These are phyloP conservation scores for Chrysomela aeneicollis DNA, from an alignment of 2,888 invertebrate genomes.

Conservation along the genomic window DNA sequence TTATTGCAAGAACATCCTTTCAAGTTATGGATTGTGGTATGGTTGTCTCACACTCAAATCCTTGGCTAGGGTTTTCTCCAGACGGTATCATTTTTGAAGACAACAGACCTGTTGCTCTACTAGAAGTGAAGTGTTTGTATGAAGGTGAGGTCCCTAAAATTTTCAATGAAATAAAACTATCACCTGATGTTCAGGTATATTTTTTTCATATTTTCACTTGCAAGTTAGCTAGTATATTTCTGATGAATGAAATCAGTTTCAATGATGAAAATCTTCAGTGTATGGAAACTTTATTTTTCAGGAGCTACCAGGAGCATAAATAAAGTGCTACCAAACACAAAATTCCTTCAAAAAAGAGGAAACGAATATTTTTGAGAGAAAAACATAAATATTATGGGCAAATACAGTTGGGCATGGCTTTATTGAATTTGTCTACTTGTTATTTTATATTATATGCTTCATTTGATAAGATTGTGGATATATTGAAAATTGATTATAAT, in stretches of 20 bases:
- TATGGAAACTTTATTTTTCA: conserved; percentile 7
- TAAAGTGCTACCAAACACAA: conserved; percentile 11
- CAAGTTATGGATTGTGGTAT: conserved; percentile 16
- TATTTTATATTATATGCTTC: conserved; percentile 28
- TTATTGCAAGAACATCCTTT: conserved; percentile 2
- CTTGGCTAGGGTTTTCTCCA: conserved; percentile 26
- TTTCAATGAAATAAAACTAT: too few relatives aligned
- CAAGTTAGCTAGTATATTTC: neutral
- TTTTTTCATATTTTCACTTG: too few relatives aligned
- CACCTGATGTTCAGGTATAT: too few relatives aligned
- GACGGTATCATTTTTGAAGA: conserved; percentile 28
- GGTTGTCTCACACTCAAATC: conserved; percentile 17
- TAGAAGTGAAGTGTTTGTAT: conserved; percentile 30
- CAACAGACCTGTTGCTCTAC: conserved; percentile 14
- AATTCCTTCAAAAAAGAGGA: too few relatives aligned
- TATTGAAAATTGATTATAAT: too few relatives aligned
- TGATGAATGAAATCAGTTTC: conserved; percentile 4
- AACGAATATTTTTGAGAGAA: conserved; percentile 19
- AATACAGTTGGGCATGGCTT: conserved; percentile 28
- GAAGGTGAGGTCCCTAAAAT: conserved; percentile 11
- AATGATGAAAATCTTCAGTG: conserved; percentile 13
- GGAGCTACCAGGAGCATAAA: conserved; percentile 17
- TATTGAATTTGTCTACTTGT: conserved; percentile 29
- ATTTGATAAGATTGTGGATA: too few relatives aligned
- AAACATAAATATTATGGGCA: conserved; percentile 30